Conservation (phyloP, 2,888 invertebrate genomes). For the Sminthurinus aureus region DNA sequence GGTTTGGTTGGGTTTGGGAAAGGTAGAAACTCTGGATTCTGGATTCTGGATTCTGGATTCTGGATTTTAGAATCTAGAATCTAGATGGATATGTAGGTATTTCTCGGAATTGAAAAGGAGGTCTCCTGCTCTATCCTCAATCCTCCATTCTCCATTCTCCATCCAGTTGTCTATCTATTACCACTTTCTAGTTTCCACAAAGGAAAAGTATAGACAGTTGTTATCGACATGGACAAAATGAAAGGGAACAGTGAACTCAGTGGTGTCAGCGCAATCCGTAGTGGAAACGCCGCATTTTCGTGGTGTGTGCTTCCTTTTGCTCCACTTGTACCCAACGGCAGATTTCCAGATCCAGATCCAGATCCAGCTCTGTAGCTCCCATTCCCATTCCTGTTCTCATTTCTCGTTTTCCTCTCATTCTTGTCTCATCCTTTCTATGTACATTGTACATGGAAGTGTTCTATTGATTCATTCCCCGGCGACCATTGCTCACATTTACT, state of each 20-base stretch:
- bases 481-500: conserved; percentile 44
- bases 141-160: conserved; percentile 2
- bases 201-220: conserved; percentile 41
- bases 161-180: too few species aligned
- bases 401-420: too few species aligned
- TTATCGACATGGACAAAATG: conserved; percentile 47
- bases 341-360: conserved; percentile 45
- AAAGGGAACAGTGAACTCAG: conserved; percentile 41
- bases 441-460: not conserved
- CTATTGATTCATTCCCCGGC: conserved; percentile 50
- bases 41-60: too few species aligned
- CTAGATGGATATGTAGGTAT: too few species aligned
- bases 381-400: too few species aligned
- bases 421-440: too few species aligned
- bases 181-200: conserved; percentile 14
- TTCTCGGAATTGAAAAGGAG: not conserved
- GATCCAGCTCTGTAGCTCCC: conserved; percentile 36
- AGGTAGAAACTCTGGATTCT: not conserved
- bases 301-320: conserved; percentile 33
- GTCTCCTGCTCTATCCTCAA: not conserved
- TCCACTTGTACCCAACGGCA: conserved; percentile 44
- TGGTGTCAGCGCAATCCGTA: conserved; percentile 45
- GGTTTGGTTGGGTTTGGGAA: not conserved
- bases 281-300: conserved; percentile 46
- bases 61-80: not conserved